Percentiles rank a stretch among this genome's conserved stretches.
Evolutionary conservation across 1,140 invertebrate genomes (phyloP).

Genomic region (Ptiloglossa arizonensis): DNA sequence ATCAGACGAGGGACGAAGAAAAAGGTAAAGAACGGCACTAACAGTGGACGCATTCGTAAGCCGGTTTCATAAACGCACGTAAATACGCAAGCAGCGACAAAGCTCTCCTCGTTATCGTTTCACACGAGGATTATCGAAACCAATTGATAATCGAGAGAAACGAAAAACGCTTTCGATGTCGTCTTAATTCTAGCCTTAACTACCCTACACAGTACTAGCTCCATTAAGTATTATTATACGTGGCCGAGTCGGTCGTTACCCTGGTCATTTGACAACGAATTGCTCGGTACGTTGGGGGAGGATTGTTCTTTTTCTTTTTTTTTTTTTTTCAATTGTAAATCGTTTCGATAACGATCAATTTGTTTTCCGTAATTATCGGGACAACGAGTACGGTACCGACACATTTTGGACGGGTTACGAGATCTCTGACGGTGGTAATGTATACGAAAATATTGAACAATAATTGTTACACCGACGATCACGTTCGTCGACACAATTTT

Average conservation of each 20-base stretch:
- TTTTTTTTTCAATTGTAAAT: neutral
- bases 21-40: conserved; percentile 56
- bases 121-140: neutral
- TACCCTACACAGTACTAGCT: conserved; percentile 40
- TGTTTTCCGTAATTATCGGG: neutral
- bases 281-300: neutral
- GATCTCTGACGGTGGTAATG: too few species aligned
- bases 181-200: conserved; percentile 48
- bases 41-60: conserved; percentile 63
- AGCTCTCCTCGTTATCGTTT: neutral
- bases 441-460: too few species aligned
- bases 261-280: conserved; percentile 1
- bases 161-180: conserved; percentile 17
- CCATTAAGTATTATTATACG: conserved; percentile 12
- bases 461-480: too few species aligned
- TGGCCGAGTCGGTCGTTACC: neutral
- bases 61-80: conserved; percentile 63
- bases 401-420: too few species aligned
- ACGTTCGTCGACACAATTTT: too few species aligned
- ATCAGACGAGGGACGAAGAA: conserved; percentile 63
- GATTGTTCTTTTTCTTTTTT: too few species aligned
- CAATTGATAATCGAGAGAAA: neutral
- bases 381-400: neutral
- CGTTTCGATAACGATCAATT: too few species aligned
- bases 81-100: conserved; percentile 38